Evolutionary conservation across 2,888 invertebrate species (phyloP).

Genomic region (Germaria angustata): DNA sequence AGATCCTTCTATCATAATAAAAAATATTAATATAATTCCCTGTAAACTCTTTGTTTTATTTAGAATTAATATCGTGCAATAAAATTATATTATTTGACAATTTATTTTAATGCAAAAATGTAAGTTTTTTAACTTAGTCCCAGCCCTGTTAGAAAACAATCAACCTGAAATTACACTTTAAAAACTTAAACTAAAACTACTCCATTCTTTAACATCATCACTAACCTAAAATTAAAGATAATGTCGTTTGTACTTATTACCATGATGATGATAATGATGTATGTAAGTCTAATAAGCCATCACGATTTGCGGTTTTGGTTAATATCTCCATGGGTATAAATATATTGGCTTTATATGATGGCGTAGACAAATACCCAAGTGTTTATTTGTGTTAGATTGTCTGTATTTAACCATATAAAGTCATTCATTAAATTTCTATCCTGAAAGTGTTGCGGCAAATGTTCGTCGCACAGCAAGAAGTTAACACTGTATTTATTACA

Average conservation of each 20-base stretch:
- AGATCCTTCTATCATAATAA: too few relatives aligned
- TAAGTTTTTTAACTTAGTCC: too few relatives aligned
- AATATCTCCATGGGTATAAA: conserved; percentile 29
- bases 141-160: too few relatives aligned
- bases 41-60: too few relatives aligned
- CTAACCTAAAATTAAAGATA: neutral
- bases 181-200: neutral
- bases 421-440: conserved; percentile 18
- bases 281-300: conserved; percentile 21
- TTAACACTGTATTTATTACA: neutral
- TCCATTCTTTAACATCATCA: neutral
- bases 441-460: conserved; percentile 21
- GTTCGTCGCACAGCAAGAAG: neutral
- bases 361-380: neutral
- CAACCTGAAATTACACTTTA: neutral
- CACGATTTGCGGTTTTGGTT: conserved; percentile 56
- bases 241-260: neutral
- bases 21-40: too few relatives aligned
- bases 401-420: conserved; percentile 6
- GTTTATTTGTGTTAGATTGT: neutral
- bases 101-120: too few relatives aligned
- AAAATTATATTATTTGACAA: too few relatives aligned
- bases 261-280: conserved; percentile 8
- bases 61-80: too few relatives aligned
- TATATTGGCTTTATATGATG: conserved; percentile 14